A percentile compares a stretch with the other conserved stretches of the same genome.
These are phyloP conservation scores for Mastigias papua DNA, from an alignment of 30 jellyfish, hydroid and myxozoan genomes.

Conservation along the genomic window DNA sequence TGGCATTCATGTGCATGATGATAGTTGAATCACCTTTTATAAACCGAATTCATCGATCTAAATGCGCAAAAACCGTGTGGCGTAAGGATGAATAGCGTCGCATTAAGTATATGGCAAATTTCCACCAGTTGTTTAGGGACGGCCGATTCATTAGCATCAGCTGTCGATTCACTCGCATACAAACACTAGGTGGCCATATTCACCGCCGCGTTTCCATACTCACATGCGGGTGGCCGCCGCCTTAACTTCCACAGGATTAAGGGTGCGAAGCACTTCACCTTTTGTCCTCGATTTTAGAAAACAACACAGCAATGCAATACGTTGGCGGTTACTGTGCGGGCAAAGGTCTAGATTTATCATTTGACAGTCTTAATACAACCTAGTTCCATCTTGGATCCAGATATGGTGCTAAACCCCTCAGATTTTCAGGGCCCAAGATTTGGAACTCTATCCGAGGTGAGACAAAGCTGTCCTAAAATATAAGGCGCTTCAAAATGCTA, in stretches of 20 bases:
- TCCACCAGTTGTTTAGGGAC: slow-evolving; percentile 40
- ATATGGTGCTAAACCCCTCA: too few relatives aligned
- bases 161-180: slow-evolving; percentile 25
- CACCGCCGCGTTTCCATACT: slow-evolving; percentile 54
- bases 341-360: too few relatives aligned
- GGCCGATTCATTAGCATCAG: slow-evolving; percentile 21
- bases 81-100: slow-evolving; percentile 12
- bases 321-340: too few relatives aligned
- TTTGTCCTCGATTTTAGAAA: not conserved
- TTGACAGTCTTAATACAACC: too few relatives aligned
- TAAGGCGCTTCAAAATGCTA: too few relatives aligned
- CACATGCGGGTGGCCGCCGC: slow-evolving; percentile 24
- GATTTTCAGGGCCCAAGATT: too few relatives aligned
- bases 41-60: not conserved
- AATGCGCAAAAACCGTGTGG: not conserved
- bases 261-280: not conserved
- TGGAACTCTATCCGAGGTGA: too few relatives aligned
- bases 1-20: slow-evolving; percentile 22
- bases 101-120: slow-evolving; percentile 18
- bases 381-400: too few relatives aligned
- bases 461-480: too few relatives aligned
- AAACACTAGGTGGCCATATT: slow-evolving; percentile 64
- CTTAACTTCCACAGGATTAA: not conserved
- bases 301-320: too few relatives aligned
- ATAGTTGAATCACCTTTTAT: not conserved